Evolutionary conservation across 2,888 invertebrate genomes (phyloP).

Genomic region (Oxyscelio sp.): DNA sequence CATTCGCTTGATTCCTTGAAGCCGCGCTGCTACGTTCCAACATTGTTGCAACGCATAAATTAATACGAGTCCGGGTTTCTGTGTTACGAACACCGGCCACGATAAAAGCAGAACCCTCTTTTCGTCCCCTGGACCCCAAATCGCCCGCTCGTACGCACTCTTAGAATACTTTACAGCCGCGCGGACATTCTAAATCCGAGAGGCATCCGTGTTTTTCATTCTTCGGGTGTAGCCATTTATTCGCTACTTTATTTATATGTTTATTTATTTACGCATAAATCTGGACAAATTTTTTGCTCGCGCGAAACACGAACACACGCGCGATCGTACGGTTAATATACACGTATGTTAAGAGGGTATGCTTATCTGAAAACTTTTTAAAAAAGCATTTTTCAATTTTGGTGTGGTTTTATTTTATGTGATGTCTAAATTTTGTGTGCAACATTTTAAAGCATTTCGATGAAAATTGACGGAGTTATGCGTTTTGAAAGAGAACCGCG

Average conservation of each 20-base stretch:
- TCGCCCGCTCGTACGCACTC: constrained; percentile 71
- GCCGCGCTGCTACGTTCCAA: constrained; percentile 79
- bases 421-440: too few species aligned
- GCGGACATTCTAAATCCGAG: constrained; percentile 55
- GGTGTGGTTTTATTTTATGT: too few species aligned
- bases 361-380: too few species aligned
- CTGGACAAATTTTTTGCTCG: too few species aligned
- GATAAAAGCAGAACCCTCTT: constrained; percentile 75
- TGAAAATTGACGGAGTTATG: too few species aligned
- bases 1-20: constrained; percentile 68
- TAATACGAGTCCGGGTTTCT: constrained; percentile 84
- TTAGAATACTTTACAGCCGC: constrained; percentile 77
- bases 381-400: too few species aligned
- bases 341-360: too few species aligned
- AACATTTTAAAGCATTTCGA: too few species aligned
- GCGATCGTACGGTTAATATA: too few species aligned
- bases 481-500: too few species aligned
- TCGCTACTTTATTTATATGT: background rate
- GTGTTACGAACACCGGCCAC: constrained; percentile 80
- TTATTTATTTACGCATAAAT: constrained; percentile 6
- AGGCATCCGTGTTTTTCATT: constrained; percentile 22
- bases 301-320: too few species aligned
- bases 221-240: background rate
- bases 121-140: constrained; percentile 61
- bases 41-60: constrained; percentile 86